Evolutionary conservation across 1,140 invertebrate genomes (phyloP).

Genomic region (Bombus superbus): DNA sequence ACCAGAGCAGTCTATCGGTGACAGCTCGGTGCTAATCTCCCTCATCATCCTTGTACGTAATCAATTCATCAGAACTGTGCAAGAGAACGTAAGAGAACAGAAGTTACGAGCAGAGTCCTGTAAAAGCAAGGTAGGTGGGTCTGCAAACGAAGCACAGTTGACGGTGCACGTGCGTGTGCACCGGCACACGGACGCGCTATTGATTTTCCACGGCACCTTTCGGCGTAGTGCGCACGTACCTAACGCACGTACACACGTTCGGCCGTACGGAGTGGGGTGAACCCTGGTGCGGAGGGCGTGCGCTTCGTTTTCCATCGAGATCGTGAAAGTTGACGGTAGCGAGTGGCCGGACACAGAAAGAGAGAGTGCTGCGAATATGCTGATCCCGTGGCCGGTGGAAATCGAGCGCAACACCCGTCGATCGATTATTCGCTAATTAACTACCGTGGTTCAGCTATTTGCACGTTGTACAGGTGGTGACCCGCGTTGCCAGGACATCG

Average conservation of each 20-base stretch:
- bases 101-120: background rate
- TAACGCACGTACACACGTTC: conserved; percentile 66
- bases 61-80: background rate
- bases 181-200: conserved; percentile 67
- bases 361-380: conserved; percentile 11
- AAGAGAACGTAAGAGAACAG: too few species aligned
- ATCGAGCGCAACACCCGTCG: conserved; percentile 25
- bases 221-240: conserved; percentile 72
- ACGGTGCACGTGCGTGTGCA: conserved; percentile 48
- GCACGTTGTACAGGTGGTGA: background rate
- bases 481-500: background rate
- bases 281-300: conserved; percentile 69
- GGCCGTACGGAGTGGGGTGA: conserved; percentile 18
- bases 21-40: background rate
- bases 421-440: conserved; percentile 32
- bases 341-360: conserved; percentile 14
- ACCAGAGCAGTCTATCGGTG: too few species aligned
- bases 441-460: conserved; percentile 9
- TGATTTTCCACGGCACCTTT: conserved; percentile 75
- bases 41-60: background rate
- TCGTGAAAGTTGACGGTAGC: conserved; percentile 64
- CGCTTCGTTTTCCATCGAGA: conserved; percentile 66
- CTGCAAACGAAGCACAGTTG: background rate
- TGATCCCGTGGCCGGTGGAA: conserved; percentile 1
- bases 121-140: background rate